phyloP scores from a whole-genome alignment of 2,888 invertebrate genomes.

The Penaeus monodon region DNA sequence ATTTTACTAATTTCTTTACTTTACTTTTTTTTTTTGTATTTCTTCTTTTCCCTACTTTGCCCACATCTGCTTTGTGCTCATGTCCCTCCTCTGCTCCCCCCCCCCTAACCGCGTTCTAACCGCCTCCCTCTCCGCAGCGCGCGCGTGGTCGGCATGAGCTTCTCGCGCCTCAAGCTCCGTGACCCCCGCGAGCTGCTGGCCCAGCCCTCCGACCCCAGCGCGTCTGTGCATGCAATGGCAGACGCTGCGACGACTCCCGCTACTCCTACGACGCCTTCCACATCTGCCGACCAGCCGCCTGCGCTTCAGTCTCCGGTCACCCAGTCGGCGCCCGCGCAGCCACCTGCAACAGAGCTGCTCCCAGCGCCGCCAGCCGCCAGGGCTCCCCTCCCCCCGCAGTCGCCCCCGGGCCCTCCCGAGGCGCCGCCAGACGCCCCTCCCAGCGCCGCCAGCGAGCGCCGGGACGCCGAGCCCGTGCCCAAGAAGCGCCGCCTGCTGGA shows the following conservation, averaged over 20 bases:
- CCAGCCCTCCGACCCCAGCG: background rate
- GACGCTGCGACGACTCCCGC: background rate
- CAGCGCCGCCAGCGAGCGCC: background rate
- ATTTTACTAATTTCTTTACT: too few relatives aligned
- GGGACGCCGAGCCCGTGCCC: constrained; percentile 37
- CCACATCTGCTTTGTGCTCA: too few relatives aligned
- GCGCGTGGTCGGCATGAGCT: constrained; percentile 35
- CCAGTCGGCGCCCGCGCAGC: background rate
- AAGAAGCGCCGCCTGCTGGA: constrained; percentile 44
- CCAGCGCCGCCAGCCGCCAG: background rate
- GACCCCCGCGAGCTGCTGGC: constrained; percentile 24
- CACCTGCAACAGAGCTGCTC: background rate
- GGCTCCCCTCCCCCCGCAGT: background rate
- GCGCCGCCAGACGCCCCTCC: background rate
- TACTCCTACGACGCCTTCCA: background rate
- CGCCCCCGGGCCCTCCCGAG: background rate
- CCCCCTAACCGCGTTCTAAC: too few relatives aligned
- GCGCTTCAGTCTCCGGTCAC: background rate
- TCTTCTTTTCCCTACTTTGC: too few relatives aligned
- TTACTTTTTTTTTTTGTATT: too few relatives aligned
- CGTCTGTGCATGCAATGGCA: background rate
- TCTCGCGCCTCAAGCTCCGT: constrained; percentile 40
- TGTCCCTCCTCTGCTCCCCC: too few relatives aligned
- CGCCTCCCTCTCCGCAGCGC: constrained; percentile 6
- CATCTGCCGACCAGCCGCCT: background rate